A percentile compares a stretch with the other conserved stretches of the same genome.
phyloP scores from a whole-genome alignment of 2,113 vertebrate species.

The Orthochromis indermauri region DNA sequence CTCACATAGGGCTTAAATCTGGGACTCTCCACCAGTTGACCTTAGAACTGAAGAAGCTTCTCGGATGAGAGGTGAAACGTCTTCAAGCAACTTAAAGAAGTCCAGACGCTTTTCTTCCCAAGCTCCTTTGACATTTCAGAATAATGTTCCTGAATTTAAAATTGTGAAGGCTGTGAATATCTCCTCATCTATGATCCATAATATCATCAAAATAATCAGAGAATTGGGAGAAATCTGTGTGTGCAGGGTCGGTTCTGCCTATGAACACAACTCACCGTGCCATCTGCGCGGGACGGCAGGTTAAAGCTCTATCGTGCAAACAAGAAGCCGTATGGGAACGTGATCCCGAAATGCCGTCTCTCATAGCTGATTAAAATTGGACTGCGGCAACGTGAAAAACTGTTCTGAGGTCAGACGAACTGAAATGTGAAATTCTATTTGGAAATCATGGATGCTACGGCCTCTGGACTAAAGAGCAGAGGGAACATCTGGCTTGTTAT shows the following conservation, averaged over 20 bases:
- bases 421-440: not conserved
- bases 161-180: fast-evolving
- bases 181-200: fast-evolving
- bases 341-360: not conserved
- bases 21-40: too few relatives aligned
- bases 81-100: too few relatives aligned
- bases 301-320: not conserved
- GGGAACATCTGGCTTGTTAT: not conserved
- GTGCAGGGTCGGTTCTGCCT: not conserved
- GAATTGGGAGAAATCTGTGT: not conserved
- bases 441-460: not conserved
- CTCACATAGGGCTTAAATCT: too few relatives aligned
- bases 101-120: too few relatives aligned
- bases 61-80: too few relatives aligned
- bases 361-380: not conserved
- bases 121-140: not conserved
- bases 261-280: not conserved
- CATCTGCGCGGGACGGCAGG: fast-evolving
- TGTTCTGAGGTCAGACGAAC: not conserved
- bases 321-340: not conserved
- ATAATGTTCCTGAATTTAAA: not conserved
- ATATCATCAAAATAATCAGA: not conserved
- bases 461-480: not conserved
- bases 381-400: not conserved
- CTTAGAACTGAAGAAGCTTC: too few relatives aligned